Evolutionary conservation across 2,888 invertebrate genomes (phyloP).

Genomic region (Napeogenes inachia): DNA sequence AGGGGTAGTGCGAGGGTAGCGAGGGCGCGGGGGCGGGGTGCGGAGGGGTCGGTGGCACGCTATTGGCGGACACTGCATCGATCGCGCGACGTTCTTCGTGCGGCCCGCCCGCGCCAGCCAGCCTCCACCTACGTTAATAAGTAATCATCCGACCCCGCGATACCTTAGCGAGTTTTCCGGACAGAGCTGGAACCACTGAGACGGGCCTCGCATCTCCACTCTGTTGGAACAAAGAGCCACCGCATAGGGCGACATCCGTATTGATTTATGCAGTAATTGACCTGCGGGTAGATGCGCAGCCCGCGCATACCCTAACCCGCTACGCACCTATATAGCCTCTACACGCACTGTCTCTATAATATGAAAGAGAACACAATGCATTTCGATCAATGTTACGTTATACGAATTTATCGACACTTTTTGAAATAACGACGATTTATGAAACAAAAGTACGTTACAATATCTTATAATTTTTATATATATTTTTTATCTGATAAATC

Average conservation of each 20-base stretch:
- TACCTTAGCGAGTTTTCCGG: slow-evolving; percentile 75
- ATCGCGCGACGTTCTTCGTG: slow-evolving; percentile 69
- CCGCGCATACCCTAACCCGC: slow-evolving; percentile 51
- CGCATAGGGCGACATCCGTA: slow-evolving; percentile 66
- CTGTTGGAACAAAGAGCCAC: slow-evolving; percentile 69
- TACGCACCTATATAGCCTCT: slow-evolving; percentile 53
- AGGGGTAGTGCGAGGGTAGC: slow-evolving; percentile 52
- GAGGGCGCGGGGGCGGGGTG: slow-evolving; percentile 66
- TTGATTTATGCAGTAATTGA: slow-evolving; percentile 73
- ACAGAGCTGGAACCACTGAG: slow-evolving; percentile 68
- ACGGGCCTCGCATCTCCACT: slow-evolving; percentile 68
- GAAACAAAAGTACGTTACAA: slow-evolving; percentile 18
- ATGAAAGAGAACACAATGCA: slow-evolving; percentile 38
- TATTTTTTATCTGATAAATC: slow-evolving; percentile 19
- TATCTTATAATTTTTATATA: not conserved
- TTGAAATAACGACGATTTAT: slow-evolving; percentile 14
- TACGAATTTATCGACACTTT: slow-evolving; percentile 26
- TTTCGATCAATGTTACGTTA: slow-evolving; percentile 32
- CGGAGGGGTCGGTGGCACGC: slow-evolving; percentile 67
- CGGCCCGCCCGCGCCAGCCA: slow-evolving; percentile 73
- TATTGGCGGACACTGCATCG: slow-evolving; percentile 75
- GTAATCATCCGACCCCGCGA: slow-evolving; percentile 76
- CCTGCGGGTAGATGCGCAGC: slow-evolving; percentile 64
- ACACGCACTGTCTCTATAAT: slow-evolving; percentile 43
- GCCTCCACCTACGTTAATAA: slow-evolving; percentile 78